phyloP scores from a whole-genome alignment of 2,113 vertebrate species.

The Chamaea fasciata region DNA sequence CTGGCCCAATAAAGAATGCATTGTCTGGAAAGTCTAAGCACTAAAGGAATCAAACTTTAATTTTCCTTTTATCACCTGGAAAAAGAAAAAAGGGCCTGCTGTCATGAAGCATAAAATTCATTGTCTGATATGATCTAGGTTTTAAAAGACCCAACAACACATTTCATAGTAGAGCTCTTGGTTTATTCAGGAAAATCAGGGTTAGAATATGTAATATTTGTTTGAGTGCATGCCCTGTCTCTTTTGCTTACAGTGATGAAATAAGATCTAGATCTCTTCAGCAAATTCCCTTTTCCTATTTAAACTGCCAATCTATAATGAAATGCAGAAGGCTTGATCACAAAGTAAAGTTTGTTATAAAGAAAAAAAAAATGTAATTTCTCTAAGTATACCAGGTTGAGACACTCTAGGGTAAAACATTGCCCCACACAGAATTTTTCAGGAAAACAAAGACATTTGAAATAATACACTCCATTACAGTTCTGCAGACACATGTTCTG shows the following conservation, averaged over 20 bases:
- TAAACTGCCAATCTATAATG: not conserved
- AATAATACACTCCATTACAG: not conserved
- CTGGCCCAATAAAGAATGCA: not conserved
- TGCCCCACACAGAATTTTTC: not conserved
- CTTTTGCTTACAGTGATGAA: not conserved
- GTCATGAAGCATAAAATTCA: conserved; percentile 9
- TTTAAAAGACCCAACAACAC: not conserved
- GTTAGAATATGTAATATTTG: not conserved
- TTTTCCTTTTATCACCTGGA: not conserved
- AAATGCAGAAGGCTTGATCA: not conserved
- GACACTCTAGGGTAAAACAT: not conserved
- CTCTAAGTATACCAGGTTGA: not conserved
- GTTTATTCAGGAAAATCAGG: not conserved
- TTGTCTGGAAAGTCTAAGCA: not conserved
- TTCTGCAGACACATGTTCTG: not conserved
- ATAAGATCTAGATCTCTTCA: not conserved
- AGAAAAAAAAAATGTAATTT: not conserved
- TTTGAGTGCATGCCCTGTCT: not conserved
- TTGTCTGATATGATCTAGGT: not conserved
- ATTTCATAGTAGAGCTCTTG: not conserved
- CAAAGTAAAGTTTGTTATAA: not conserved
- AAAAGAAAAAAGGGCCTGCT: not conserved
- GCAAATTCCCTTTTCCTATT: not conserved
- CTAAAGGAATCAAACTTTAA: conserved; percentile 4
- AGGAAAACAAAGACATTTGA: not conserved